Base-by-base conservation (phyloP, 2,113 vertebrate species). In the Perca fluviatilis region DNA sequence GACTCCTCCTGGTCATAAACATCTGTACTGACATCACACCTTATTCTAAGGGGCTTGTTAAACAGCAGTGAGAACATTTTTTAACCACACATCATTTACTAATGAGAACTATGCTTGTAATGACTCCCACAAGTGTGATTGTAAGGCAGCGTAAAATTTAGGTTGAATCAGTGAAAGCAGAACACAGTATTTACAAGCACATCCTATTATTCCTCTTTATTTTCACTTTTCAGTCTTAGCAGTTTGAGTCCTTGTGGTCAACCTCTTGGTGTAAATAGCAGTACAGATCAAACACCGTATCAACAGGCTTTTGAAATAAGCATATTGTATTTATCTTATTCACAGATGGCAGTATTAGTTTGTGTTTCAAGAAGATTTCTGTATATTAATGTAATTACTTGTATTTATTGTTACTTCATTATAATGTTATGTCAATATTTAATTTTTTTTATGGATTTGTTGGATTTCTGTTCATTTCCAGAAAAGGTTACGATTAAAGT, bases 311-410 rank as follows among this genome's bases (percentile, higher is more conserved):
- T 92, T 93, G 84, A 94, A 94, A 95, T 93, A 90, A 89, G 88
- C 79, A 74, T 54, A 74, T 62, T 89, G 84, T 82, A 79, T 93
- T 89, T 94, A 94, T 95, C 91, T 93, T 95, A 93, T 95, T 95
- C 85, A 88, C 92, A 88, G 87, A 96, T 93, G 94, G 93, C 96
- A 96, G 94, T 95, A 95, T 97, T 97, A 95, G 96, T 95, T 94
- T 96, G 80, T 93, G 83, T 96, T 96, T 95, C 94, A 96, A 96
- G 95, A 93, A 94, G 92, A 84, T 95, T 95, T 94, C 79, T 97
- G 96, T 98, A 97, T 97, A 97, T 97, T 98, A 97, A 96, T 97
- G 96, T 97, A 97, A 97, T 95, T 96, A 97, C 96, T 84, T 96
- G 95, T 99, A 99, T 99, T 99, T 99, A 99, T 98, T 99, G 97